phyloP scores from a whole-genome alignment of 2,888 invertebrate species.

The Orthosia gracilis region DNA sequence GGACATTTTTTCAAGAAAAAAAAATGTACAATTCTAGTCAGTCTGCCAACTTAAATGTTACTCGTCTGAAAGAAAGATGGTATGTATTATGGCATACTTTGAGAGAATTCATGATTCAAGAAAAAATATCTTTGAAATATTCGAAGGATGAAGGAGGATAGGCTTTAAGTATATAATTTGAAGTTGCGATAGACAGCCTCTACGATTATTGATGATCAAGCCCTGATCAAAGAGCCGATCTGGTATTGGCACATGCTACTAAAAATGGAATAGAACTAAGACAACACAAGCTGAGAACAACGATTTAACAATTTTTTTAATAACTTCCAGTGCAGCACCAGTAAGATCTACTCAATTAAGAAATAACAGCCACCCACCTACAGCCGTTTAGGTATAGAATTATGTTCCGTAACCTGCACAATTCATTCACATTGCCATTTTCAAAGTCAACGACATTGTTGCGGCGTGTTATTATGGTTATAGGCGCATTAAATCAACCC shows the following conservation, averaged over 20 bases:
- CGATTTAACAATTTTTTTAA: conserved; percentile 16
- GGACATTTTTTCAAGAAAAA: too few relatives aligned
- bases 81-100: too few relatives aligned
- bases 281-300: not conserved
- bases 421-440: conserved; percentile 61
- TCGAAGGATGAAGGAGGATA: too few relatives aligned
- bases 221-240: not conserved
- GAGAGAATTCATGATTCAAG: too few relatives aligned
- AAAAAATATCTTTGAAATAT: too few relatives aligned
- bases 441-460: conserved; percentile 65
- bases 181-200: too few relatives aligned
- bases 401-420: conserved; percentile 44
- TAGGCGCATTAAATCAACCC: conserved; percentile 55
- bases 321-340: not conserved
- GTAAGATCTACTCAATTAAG: conserved; percentile 35
- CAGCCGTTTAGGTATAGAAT: conserved; percentile 29
- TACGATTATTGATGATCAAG: not conserved
- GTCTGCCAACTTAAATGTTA: too few relatives aligned
- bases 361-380: conserved; percentile 30
- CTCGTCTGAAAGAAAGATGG: too few relatives aligned
- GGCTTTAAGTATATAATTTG: too few relatives aligned
- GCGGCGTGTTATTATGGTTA: conserved; percentile 57
- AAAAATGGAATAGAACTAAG: not conserved
- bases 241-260: too few relatives aligned
- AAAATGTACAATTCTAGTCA: too few relatives aligned